These are phyloP conservation scores for Drosophila fuyamai DNA, from an alignment of 1,140 invertebrate species.

Conservation along the genomic window DNA sequence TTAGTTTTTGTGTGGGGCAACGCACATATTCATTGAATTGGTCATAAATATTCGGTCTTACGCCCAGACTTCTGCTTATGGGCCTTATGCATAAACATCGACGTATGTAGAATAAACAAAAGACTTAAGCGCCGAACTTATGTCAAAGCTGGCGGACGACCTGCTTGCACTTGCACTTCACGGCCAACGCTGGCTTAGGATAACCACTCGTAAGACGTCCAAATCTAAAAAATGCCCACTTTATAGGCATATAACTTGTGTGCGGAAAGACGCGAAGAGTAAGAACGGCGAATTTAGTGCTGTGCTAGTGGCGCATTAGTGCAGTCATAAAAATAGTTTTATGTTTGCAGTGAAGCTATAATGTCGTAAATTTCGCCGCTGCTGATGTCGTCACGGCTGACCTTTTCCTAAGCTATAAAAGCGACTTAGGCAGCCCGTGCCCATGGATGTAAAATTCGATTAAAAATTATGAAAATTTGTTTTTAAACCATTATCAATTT, in stretches of 20 bases:
- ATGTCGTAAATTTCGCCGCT: constrained; percentile 59
- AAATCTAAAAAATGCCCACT: constrained; percentile 46
- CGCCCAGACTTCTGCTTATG: constrained; percentile 10
- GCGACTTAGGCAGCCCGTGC: neutral
- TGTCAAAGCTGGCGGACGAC: constrained; percentile 26
- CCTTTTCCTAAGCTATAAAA: constrained; percentile 36
- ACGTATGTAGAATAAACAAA: constrained; percentile 67
- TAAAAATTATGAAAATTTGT: too few species aligned
- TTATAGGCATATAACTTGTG: constrained; percentile 66
- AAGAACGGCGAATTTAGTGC: constrained; percentile 50
- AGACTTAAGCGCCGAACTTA: constrained; percentile 64
- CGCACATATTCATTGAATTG: constrained; percentile 30
- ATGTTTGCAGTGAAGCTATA: constrained; percentile 54
- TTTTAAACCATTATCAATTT: too few species aligned
- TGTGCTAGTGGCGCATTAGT: constrained; percentile 60
- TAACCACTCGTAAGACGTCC: constrained; percentile 23
- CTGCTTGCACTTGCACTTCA: constrained; percentile 48
- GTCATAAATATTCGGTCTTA: constrained; percentile 53
- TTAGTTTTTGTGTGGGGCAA: constrained; percentile 22
- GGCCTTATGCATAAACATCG: constrained; percentile 44
- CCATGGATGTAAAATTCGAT: too few species aligned
- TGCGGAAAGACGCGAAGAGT: constrained; percentile 21
- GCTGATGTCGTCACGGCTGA: constrained; percentile 36
- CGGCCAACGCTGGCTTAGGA: constrained; percentile 29
- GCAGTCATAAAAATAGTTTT: constrained; percentile 66